A percentile compares a stretch with the other conserved stretches of the same genome.
These are phyloP conservation scores for Hypomecis atomaria DNA, from an alignment of 2,888 invertebrate genomes.

Conservation along the genomic window DNA sequence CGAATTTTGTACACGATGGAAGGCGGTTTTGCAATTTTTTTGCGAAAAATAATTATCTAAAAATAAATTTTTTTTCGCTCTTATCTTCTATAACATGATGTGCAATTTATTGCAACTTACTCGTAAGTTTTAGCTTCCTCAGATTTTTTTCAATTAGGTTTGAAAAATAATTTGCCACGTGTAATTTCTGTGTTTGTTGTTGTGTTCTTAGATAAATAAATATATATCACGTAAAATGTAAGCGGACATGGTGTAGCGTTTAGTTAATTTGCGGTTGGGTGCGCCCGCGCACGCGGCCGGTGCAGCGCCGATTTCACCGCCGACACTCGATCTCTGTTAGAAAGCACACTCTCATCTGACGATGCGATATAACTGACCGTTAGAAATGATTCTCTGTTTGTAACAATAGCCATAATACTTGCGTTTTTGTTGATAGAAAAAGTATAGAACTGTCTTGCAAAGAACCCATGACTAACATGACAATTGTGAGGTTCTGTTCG, in stretches of 20 bases:
- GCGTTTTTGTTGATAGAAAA: conserved; percentile 17
- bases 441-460: conserved; percentile 7
- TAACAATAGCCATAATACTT: conserved; percentile 38
- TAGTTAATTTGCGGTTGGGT: conserved; percentile 18
- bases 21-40: too few relatives aligned
- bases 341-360: conserved; percentile 73
- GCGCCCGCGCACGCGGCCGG: conserved; percentile 22
- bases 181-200: too few relatives aligned
- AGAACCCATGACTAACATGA: background rate
- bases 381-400: conserved; percentile 49
- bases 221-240: too few relatives aligned
- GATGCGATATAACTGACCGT: conserved; percentile 60
- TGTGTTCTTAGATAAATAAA: too few relatives aligned
- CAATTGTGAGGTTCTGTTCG: background rate
- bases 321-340: conserved; percentile 73
- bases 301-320: conserved; percentile 68
- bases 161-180: too few relatives aligned
- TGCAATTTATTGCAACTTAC: too few relatives aligned
- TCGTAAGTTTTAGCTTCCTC: too few relatives aligned
- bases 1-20: too few relatives aligned
- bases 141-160: too few relatives aligned
- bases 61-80: too few relatives aligned
- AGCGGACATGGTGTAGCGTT: background rate
- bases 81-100: too few relatives aligned
- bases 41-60: too few relatives aligned